Base-by-base conservation (phyloP, 2,113 vertebrate species). In the Campylomormyrus numenius region DNA sequence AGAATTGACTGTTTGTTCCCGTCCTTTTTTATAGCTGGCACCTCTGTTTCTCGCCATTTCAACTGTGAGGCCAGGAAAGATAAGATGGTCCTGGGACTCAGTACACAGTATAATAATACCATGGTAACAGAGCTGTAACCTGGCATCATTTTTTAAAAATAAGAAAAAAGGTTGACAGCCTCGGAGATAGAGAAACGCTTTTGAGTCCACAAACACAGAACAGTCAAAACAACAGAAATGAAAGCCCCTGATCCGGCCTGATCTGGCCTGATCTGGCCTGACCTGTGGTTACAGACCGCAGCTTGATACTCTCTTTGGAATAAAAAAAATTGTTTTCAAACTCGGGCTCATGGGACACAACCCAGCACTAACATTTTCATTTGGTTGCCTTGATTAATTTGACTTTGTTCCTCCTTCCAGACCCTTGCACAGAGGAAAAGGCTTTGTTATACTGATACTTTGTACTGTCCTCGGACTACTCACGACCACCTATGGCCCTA, bases 371-470 rank as follows among this genome's bases (percentile, higher is more conserved):
- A 11, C 24, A 50, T 52, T 0, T 50, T 24, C 1, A 15, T 80
- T 50, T 77, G n/a, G 2, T 35, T 52, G 11, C 6, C 35, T 88
- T 74, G 62, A 31, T 70, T 70, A 70, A 70, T 66, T 46, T 39
- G 11, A 48, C 15, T 56, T 7, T 80, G 52, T 9, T 3, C 17
- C 35, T 0, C 52, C 2, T 88, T 74, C 7, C 85, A 94, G 93
- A 39, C 24, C 0, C 70, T 0, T 83, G 46, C 74, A 89, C 66
- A 93, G 17, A 90, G 83, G 0, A 0, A 94, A 50, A 48, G 56
- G 1, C 15, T 0, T 6, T 19, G 74, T 85, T 4, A 92, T 80
- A 62, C 91, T 46, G 45, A 0, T 90, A 31, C 17, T 94, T 6
- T 58, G n/a, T 15, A 3, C 93, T 52, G 48, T 77, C 0, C 0